These are phyloP conservation scores for Corydoras maculifer DNA, from an alignment of 2,113 vertebrate genomes.

Conservation along the genomic window DNA sequence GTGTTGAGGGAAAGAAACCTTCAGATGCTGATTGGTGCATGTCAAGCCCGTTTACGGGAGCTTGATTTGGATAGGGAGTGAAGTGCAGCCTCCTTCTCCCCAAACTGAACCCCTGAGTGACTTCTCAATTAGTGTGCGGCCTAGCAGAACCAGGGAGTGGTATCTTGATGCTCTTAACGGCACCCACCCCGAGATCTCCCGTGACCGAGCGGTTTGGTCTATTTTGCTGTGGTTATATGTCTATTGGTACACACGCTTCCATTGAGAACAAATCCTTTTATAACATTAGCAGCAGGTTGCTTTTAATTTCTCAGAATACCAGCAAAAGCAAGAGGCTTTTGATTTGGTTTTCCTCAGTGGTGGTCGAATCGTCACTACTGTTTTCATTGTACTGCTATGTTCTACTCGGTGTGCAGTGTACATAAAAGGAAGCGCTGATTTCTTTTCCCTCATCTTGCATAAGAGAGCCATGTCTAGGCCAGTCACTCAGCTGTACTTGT, in stretches of 20 bases:
- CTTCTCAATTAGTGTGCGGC: slow-evolving; percentile 84
- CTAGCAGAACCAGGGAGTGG: slow-evolving; percentile 73
- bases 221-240: slow-evolving; percentile 37
- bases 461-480: slow-evolving; percentile 33
- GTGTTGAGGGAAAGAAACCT: slow-evolving; percentile 66
- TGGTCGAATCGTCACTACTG: background rate
- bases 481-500: slow-evolving; percentile 40
- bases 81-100: slow-evolving; percentile 60
- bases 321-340: background rate
- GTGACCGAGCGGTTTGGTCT: slow-evolving; percentile 38
- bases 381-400: background rate
- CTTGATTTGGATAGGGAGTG: slow-evolving; percentile 72
- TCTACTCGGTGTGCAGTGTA: slow-evolving; percentile 4
- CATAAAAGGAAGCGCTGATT: slow-evolving; percentile 16
- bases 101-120: slow-evolving; percentile 65
- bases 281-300: slow-evolving; percentile 14
- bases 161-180: slow-evolving; percentile 54
- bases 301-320: slow-evolving; percentile 1
- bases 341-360: background rate
- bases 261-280: slow-evolving; percentile 21
- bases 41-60: slow-evolving; percentile 72
- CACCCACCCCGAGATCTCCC: slow-evolving; percentile 39
- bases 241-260: slow-evolving; percentile 40
- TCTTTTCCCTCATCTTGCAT: slow-evolving; percentile 25
- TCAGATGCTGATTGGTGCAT: slow-evolving; percentile 75